Percentiles rank a stretch among this genome's conserved stretches.
phyloP scores from a whole-genome alignment of 2,888 invertebrate species.

The Drosophila kuntzei region DNA sequence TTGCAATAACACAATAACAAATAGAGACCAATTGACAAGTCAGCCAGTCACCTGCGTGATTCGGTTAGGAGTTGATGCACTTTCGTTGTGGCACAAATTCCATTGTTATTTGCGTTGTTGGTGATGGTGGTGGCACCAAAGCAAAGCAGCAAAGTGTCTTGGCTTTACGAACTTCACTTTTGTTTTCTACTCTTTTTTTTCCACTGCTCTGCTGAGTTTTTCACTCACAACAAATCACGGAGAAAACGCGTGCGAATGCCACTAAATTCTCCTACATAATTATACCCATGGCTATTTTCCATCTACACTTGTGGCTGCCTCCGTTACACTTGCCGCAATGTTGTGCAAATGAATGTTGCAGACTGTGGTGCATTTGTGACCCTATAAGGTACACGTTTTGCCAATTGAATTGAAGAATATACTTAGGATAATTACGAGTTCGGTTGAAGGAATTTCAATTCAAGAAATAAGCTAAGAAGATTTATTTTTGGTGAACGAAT shows the following conservation, averaged over 20 bases:
- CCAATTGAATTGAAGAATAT: neutral
- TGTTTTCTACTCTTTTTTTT: conserved; percentile 35
- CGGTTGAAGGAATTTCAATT: too few species aligned
- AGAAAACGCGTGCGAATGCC: conserved; percentile 57
- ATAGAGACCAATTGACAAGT: conserved; percentile 21
- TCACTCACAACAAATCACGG: conserved; percentile 45
- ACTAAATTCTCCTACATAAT: conserved; percentile 58
- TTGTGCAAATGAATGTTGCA: neutral
- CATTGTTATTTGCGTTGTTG: conserved; percentile 39
- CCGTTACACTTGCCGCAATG: conserved; percentile 12
- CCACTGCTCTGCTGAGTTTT: conserved; percentile 25
- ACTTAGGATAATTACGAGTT: too few species aligned
- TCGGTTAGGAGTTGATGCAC: conserved; percentile 23
- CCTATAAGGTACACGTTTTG: neutral
- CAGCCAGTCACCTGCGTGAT: conserved; percentile 24
- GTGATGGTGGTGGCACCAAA: conserved; percentile 18
- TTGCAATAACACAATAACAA: conserved; percentile 2
- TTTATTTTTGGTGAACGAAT: neutral
- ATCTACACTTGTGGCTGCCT: conserved; percentile 19
- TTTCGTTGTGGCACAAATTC: conserved; percentile 43
- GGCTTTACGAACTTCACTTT: conserved; percentile 28
- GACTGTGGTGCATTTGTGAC: neutral
- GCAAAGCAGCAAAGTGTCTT: conserved; percentile 8
- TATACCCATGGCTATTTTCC: conserved; percentile 37
- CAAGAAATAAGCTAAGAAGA: too few species aligned